Base-by-base conservation (phyloP, 2,113 vertebrate species). In the Perca flavescens region DNA sequence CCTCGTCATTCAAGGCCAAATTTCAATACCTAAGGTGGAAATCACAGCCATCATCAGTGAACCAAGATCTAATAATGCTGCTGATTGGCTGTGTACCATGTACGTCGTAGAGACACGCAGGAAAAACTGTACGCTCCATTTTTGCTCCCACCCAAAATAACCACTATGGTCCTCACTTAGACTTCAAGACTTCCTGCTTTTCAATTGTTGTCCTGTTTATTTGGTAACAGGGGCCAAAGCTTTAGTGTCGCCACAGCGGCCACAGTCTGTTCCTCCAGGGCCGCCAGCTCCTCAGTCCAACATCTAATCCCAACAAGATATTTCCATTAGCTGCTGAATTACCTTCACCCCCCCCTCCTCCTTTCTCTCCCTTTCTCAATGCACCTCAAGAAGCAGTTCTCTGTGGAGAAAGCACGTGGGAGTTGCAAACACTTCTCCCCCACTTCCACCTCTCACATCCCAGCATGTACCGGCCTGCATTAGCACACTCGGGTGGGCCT, bases 251-350 rank as follows among this genome's bases (percentile, higher is more conserved):
- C 67, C 75, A 70, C 80, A 21, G 68, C 17, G 1, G 53, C 69
- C 68, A 58, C 58, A 56, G 9, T 31, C 79, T 43, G 46, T 63
- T 89, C 73, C 83, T 82, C 58, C n/a, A 66, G 82, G 71, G 68
- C 73, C 56, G n/a, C 64, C 85, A 64, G 77, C 49, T 56, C 62
- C 68, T 68, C 73, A 66, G 76, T 76, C 81, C 84, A 79, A 79
- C 87, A 78, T 71, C 1, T 22, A 87, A 83, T 83, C 65, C 74
- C 43, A 49, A 95, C 94, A 95, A 90, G 94, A 95, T 62, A 94
- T 95, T 94, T 95, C 95, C 95, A 95, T 95, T 95, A 95, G 91
- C 87, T 36, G 6, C 73, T 77, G 70, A 83, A 88, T 87, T 91
- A 86, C 65, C 82, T 69, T 80, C 78, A 58, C 86, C 25, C 50